Evolutionary conservation across 2,797 vertebrate species (phyloP), one percentile per base, ranked within the genome.

Genomic region (Trachops cirrhosus): DNA sequence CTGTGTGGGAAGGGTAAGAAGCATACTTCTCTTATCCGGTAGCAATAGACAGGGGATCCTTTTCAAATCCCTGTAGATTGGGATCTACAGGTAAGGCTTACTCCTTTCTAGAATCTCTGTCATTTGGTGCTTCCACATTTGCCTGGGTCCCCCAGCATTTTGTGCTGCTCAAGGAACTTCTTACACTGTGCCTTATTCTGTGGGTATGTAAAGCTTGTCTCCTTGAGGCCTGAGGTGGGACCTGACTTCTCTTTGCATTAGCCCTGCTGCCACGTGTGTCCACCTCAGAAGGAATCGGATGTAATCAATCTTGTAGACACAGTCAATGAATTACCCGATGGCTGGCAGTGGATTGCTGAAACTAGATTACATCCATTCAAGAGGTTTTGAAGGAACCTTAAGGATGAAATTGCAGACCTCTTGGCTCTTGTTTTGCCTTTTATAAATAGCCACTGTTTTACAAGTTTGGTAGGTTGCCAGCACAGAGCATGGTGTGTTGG

Each of bases 391-490:
- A 95, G 92, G 84, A 89, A 52, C 29, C 57, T 94, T 77, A 54
- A 92, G 44, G 86, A 44, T 96, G 79, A 92, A 94, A 93, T 93
- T 89, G 70, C 32, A 95, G 83, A 64, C 46, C 67, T 39, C 57
- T 83, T 89, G 93, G 86, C 83, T 95, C 70, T n/a, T 71, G 78
- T 79, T 84, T 91, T 48, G 50, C 50, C 24, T 52, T 95, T 67
- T 95, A 88, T 92, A 91, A 96, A 92, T 80, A 88, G 89, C 39
- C 50, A n/a, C 82, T 88, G 32, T 82, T 83, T 84, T 73, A 67
- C 71, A 73, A 77, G n/a, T 84, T 75, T 95, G 94, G 54, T 80
- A 44, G 39, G 15, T 46, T 92, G 92, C 89, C 93, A 96, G 71
- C 48, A 16, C 48, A 68, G 34, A 80, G 84, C 29, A 3, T 67